Evolutionary conservation across 2,888 invertebrate species (phyloP), one percentile per base, ranked within the genome.

Genomic region (Colletes collaris): DNA sequence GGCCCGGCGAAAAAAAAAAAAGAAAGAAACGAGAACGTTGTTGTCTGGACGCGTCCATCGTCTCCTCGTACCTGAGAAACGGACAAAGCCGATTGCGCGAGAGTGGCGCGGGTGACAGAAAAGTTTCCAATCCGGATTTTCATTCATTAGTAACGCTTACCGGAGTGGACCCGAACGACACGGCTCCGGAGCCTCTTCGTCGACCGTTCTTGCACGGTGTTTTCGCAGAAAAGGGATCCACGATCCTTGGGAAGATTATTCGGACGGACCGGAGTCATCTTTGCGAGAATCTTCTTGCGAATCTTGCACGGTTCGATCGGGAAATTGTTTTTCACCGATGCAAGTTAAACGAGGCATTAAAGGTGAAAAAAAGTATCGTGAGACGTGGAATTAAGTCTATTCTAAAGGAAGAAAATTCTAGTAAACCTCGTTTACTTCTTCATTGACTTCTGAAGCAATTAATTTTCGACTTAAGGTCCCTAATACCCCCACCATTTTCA

Each of bases 71-170:
- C 46, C 53, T 73, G 78, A 75, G 76, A 73, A 78, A 76, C 65
- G 72, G 76, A 85, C 83, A 85, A 85, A 85, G 83, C 85, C 85
- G 85, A 85, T 83, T 85, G 79, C 59, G 8, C 16, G 56, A 53
- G 79, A 77, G 74, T 77, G 69, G 62, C 75, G 58, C 66, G 70
- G 59, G 58, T 73, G 81, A 81, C 81, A 67, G 81, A 58, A 76
- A 83, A 86, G 79, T 85, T 85, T 84, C 63, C 85, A 82, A 86
- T 85, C 84, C 84, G 86, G 85, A 85, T 86, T 86, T 82, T 85
- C 86, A 85, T 86, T 82, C 84, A 76, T 69, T 82, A 86, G 84
- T 84, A 80, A 85, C 74, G 76, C 78, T 74, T 65, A 63, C 64
- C 83, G 37, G 59, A 78, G 76, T 82, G 85, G 78, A 72, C 80